These are phyloP conservation scores for Chaetoderma sp. DNA, from an alignment of 2,888 invertebrate species.

Conservation along the genomic window DNA sequence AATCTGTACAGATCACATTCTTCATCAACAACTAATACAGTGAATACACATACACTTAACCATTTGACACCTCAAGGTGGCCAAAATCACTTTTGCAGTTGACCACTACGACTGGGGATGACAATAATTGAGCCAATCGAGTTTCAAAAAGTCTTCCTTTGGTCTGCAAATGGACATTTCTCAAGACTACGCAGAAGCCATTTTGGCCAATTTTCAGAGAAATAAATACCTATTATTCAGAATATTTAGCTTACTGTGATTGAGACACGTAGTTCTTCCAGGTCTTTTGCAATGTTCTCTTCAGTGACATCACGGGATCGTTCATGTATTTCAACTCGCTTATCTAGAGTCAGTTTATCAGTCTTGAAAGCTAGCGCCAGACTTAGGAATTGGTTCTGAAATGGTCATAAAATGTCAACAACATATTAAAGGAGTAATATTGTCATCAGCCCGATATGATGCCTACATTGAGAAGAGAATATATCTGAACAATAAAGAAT, in stretches of 20 bases:
- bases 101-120: no score
- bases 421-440: background rate
- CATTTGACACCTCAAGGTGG: no score
- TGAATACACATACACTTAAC: no score
- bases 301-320: conserved; percentile 75
- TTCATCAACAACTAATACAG: no score
- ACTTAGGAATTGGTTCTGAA: conserved; percentile 74
- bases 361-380: conserved; percentile 75
- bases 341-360: conserved; percentile 74
- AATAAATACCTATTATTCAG: no score
- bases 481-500: background rate
- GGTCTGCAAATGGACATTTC: no score
- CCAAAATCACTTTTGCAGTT: no score
- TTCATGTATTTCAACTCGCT: conserved; percentile 73
- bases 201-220: no score
- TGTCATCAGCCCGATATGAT: background rate
- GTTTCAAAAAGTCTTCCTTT: no score
- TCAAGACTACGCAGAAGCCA: no score
- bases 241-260: conserved; percentile 62
- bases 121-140: no score
- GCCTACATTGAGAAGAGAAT: background rate
- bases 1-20: no score
- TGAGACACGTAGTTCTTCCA: conserved; percentile 70
- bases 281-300: conserved; percentile 73
- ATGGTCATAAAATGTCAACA: conserved; percentile 7